Conservation (phyloP, 2,888 invertebrate species). For the Xanthia icteritia region DNA sequence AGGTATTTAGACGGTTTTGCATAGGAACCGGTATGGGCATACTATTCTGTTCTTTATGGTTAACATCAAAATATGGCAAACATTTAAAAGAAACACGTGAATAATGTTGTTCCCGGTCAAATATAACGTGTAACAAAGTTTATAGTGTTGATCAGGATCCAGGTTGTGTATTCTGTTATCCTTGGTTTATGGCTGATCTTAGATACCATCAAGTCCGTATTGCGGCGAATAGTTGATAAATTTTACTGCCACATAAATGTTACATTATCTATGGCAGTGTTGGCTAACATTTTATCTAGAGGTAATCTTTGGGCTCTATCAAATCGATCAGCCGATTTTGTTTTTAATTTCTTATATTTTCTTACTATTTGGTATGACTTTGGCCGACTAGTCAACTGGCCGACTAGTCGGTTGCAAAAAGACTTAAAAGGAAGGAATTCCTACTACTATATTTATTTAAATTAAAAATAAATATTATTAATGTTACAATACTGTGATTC, state of each 20-base stretch:
- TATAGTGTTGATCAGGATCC: slow-evolving; percentile 6
- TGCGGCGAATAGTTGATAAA: slow-evolving; percentile 36
- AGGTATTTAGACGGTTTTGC: background rate
- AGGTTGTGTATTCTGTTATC: slow-evolving; percentile 14
- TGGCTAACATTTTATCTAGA: slow-evolving; percentile 17
- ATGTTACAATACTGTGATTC: too few species aligned
- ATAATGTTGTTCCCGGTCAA: too few species aligned
- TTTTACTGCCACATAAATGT: slow-evolving; percentile 50
- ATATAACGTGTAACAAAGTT: background rate
- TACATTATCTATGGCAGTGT: slow-evolving; percentile 42
- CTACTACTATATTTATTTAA: too few species aligned
- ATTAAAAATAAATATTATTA: too few species aligned
- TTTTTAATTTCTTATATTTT: background rate
- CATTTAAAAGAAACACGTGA: too few species aligned
- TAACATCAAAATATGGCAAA: background rate
- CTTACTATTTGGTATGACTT: background rate
- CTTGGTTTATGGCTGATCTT: slow-evolving; percentile 32
- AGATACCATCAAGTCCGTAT: slow-evolving; percentile 29
- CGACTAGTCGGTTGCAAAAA: too few species aligned
- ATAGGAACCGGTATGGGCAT: background rate
- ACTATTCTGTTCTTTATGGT: background rate
- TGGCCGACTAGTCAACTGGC: too few species aligned
- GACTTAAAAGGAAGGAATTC: too few species aligned
- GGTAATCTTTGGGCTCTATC: slow-evolving; percentile 8
- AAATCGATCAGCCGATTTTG: background rate